Evolutionary conservation across 2,113 vertebrate genomes (phyloP).

Genomic region (Taxidea taxus): DNA sequence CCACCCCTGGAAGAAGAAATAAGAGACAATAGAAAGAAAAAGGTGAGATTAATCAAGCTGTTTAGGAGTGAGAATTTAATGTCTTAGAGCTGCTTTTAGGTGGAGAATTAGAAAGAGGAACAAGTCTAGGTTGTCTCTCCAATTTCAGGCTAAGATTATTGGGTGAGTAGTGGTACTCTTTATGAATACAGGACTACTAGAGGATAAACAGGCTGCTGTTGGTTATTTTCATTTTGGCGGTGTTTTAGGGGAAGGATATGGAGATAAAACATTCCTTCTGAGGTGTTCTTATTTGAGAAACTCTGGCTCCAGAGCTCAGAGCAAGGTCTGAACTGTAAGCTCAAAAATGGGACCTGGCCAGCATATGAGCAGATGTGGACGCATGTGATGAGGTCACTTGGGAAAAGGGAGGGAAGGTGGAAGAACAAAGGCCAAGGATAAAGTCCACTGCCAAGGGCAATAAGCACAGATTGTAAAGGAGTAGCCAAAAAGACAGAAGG

Average conservation of each 20-base stretch:
- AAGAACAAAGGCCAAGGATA: neutral
- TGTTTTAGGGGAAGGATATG: neutral
- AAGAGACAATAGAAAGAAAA: neutral
- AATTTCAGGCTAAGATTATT: neutral
- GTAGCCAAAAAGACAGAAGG: neutral
- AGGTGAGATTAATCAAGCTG: neutral
- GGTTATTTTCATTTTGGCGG: neutral
- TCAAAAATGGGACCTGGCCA: neutral
- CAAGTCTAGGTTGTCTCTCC: neutral
- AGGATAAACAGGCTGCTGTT: neutral
- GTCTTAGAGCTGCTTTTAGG: neutral
- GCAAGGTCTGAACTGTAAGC: neutral
- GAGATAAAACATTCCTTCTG: neutral
- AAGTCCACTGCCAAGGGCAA: neutral
- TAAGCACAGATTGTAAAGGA: neutral
- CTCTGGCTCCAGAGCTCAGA: neutral
- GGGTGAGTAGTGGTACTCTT: neutral
- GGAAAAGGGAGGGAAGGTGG: neutral
- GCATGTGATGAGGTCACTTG: neutral
- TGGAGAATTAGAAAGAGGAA: neutral
- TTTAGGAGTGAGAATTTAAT: neutral
- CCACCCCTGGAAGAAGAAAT: neutral
- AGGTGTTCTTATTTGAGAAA: conserved; percentile 13
- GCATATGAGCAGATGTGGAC: neutral
- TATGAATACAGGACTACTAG: neutral